Base-by-base conservation (phyloP, 2,888 invertebrate genomes). In the Troides aeacus region DNA sequence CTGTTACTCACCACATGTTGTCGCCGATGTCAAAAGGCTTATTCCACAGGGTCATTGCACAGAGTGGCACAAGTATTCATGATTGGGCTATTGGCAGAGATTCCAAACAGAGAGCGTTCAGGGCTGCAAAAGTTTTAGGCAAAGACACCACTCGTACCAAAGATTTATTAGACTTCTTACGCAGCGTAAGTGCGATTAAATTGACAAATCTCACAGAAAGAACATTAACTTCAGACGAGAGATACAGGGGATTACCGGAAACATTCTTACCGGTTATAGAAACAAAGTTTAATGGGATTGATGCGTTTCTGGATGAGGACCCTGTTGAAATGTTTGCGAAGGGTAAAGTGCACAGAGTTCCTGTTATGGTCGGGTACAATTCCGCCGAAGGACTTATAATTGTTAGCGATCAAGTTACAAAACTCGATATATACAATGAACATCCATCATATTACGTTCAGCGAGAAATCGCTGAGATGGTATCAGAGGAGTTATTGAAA, bases 21-120 rank as follows among this genome's bases (percentile, higher is more conserved):
- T 91, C 92, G 1, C 88, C 90, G 0, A 83, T 89, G 83, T 89
- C 92, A 0, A 77, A 75, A 76, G 89, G 87, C 3, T 74, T 92
- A n/a, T 92, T 92, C 69, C 81, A 89, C 71, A 85, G 81, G 78
- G 89, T 83, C 0, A 90, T 92, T 73, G 81, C 83, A 2, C 87
- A 91, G 75, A 91, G 91, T 73, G 92, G 90, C 0, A 80, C 82
- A 1, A 81, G 74, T 53, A 46, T 78, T 62, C 71, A 74, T 24
- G 81, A 82, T 42, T 79, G 82, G 76, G 75, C 78, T 7, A 64
- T 70, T 23, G 74, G 73, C 0, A 68, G 69, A 3, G 70, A 74
- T 23, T 64, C 75, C 0, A 72, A 63, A 63, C 71, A 75, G 12
- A 75, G 86, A 72, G 87, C 87, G 0, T 83, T 84, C 57, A 80